Evolutionary conservation across 1,140 invertebrate species (phyloP).

Genomic region (Trachymyrmex cornetzi): DNA sequence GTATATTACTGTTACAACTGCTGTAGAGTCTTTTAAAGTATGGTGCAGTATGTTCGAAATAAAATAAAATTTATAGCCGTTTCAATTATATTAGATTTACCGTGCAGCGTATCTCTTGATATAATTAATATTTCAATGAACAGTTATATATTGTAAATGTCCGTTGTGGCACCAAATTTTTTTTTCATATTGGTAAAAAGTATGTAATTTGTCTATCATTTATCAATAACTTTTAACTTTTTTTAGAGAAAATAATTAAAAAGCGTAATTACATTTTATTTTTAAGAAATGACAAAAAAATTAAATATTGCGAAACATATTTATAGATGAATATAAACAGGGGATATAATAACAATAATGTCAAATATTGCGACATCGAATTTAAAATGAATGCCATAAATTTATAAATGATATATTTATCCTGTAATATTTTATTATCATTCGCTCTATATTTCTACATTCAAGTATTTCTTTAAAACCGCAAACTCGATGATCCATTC

Average conservation of each 20-base stretch:
- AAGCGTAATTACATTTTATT: background rate
- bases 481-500: slow-evolving; percentile 4
- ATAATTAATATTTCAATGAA: slow-evolving; percentile 3
- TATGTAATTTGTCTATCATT: background rate
- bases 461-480: background rate
- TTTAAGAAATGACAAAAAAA: background rate
- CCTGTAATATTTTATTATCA: background rate
- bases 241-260: background rate
- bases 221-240: background rate
- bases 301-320: background rate
- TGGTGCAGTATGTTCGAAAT: background rate
- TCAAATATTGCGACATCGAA: background rate
- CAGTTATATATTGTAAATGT: background rate
- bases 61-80: slow-evolving; percentile 16
- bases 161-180: background rate
- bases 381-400: background rate
- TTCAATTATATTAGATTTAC: background rate
- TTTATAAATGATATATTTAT: background rate
- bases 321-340: no score
- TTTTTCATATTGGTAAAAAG: background rate
- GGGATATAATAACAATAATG: background rate
- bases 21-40: slow-evolving; percentile 8
- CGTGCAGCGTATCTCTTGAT: background rate
- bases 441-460: background rate
- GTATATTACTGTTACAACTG: slow-evolving; percentile 28